Conservation (phyloP, 30 jellyfish, hydroid and myxozoan species). For the Chironex yamaguchii region DNA sequence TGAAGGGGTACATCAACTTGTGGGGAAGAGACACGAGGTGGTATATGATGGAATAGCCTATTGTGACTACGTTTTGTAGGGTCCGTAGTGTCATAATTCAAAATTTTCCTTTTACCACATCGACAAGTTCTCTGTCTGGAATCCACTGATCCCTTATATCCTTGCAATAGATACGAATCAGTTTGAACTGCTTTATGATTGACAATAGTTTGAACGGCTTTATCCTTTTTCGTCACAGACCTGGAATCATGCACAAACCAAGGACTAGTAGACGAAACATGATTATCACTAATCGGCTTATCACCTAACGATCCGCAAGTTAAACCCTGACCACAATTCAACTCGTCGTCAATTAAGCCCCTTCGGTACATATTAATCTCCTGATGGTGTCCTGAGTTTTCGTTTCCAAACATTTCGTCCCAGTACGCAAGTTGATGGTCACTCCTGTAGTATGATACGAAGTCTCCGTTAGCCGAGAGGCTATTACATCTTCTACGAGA, state of each 20-base stretch:
- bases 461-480: background rate
- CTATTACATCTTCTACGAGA: background rate
- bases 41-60: slow-evolving; percentile 49
- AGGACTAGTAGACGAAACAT: slow-evolving; percentile 78
- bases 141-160: slow-evolving; percentile 24
- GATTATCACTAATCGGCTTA: slow-evolving; percentile 71
- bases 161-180: slow-evolving; percentile 55
- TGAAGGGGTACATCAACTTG: slow-evolving; percentile 65
- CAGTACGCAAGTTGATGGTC: background rate
- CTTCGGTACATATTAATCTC: background rate
- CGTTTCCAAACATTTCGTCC: slow-evolving; percentile 64
- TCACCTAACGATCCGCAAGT: background rate
- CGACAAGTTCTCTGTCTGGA: background rate
- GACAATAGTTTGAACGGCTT: slow-evolving; percentile 88
- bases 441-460: slow-evolving; percentile 46
- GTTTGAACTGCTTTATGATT: slow-evolving; percentile 93
- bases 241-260: slow-evolving; percentile 46
- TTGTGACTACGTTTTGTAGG: background rate
- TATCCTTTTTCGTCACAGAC: slow-evolving; percentile 64
- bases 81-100: slow-evolving; percentile 1
- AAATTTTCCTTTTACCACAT: background rate
- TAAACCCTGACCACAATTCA: background rate
- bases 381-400: background rate
- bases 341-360: slow-evolving; percentile 17
- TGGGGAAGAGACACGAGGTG: slow-evolving; percentile 52